Evolutionary conservation across 2,888 invertebrate species (phyloP).

Genomic region (Drosophila gaucha): DNA sequence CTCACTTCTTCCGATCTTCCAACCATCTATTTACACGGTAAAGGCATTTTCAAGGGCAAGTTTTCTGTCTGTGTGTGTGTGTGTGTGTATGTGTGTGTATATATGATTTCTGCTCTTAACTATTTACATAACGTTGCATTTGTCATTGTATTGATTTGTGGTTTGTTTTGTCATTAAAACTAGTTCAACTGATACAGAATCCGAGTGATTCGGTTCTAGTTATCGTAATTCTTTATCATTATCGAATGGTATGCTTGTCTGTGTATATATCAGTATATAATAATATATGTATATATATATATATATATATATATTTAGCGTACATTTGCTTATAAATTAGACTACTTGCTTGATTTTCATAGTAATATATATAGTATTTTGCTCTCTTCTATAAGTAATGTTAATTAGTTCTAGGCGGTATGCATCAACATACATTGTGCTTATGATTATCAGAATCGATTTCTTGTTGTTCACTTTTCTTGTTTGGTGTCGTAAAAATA

Average conservation of each 20-base stretch:
- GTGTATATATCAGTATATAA: conserved; percentile 25
- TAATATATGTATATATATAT: conserved; percentile 36
- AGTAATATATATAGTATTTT: conserved; percentile 28
- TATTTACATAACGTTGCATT: conserved; percentile 52
- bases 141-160: conserved; percentile 59
- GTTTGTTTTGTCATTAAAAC: conserved; percentile 59
- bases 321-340: conserved; percentile 69
- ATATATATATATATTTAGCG: conserved; percentile 37
- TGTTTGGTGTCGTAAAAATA: conserved; percentile 20
- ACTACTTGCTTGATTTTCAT: conserved; percentile 55
- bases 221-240: conserved; percentile 20
- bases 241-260: conserved; percentile 39
- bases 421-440: conserved; percentile 60
- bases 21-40: conserved; percentile 57
- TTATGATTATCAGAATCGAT: conserved; percentile 75
- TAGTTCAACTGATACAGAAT: conserved; percentile 61
- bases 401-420: conserved; percentile 54
- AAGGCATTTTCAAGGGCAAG: conserved; percentile 62
- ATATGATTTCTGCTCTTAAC: conserved; percentile 30
- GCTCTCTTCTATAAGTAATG: conserved; percentile 28
- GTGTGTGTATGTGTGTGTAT: conserved; percentile 41
- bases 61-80: conserved; percentile 12
- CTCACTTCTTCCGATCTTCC: conserved; percentile 20
- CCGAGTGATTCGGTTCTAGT: conserved; percentile 13
- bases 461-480: conserved; percentile 23